Evolutionary conservation across 2,113 vertebrate genomes (phyloP), one percentile per base, ranked within the genome.

Genomic region (Rhineura floridana): DNA sequence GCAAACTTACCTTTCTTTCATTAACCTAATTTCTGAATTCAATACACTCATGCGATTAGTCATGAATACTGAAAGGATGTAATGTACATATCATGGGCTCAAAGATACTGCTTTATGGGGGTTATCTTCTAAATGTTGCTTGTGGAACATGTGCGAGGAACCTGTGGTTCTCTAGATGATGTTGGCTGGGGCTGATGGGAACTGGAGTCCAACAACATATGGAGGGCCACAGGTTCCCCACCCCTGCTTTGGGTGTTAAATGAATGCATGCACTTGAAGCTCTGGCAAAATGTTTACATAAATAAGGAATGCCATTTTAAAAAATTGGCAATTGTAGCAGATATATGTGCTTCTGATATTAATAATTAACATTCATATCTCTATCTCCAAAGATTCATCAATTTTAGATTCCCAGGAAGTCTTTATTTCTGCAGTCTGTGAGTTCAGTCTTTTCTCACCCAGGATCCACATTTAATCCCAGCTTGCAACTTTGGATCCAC

Each of bases 331-430:
- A 90, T 23, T 42, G 28, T 52, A 91, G 70, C 15, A 91, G 42
- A 55, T 1, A 0, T 84, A 25, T 4, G 0, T 6, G 13, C 1
- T 39, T 80, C 52, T 39, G 63, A 87, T 81, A 28, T 4, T 87
- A 46, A 83, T 89, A 2, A 62, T 59, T 76, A 77, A 25, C 1
- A 81, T 0, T 23, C 0, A 0, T 12, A 88, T 30, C 0, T 0
- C 10, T 89, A 1, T 85, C 11, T 80, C 33, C 42, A 75, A 62
- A 39, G 50, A n/a, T n/a, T 11, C 30, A 81, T 50, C 25, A 28
- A 19, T 42, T 48, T 86, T 78, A 79, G 46, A 73, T 82, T 87
- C 44, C 65, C n/a, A n/a, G 1, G 23, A 36, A 75, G 84, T n/a
- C 10, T 72, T 88, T 63, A 13, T n/a, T 9, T 62, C 85, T 81